Evolutionary conservation across 2,888 invertebrate genomes (phyloP).

Genomic region (Tortricodes alternella): DNA sequence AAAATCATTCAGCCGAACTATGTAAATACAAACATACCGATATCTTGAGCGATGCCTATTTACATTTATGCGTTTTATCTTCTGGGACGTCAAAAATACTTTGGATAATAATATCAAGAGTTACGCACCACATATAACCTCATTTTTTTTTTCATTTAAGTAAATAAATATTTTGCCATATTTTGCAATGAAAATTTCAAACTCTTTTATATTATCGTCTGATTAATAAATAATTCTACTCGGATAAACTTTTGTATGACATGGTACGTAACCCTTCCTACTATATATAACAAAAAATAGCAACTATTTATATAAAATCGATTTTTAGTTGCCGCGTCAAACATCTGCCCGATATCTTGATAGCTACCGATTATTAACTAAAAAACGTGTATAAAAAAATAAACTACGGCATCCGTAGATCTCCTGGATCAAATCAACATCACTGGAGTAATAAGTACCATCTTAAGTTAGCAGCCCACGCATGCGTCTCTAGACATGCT

Average conservation of each 20-base stretch:
- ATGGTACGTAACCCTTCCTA: not conserved
- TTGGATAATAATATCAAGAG: constrained; percentile 5
- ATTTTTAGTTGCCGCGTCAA: constrained; percentile 12
- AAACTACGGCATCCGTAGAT: constrained; percentile 39
- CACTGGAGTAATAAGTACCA: constrained; percentile 69
- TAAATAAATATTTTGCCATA: no score
- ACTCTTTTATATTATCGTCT: no score
- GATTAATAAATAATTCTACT: no score
- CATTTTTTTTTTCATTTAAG: no score
- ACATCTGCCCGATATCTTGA: constrained; percentile 31
- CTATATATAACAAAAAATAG: not conserved
- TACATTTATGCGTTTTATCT: constrained; percentile 29
- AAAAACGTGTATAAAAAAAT: constrained; percentile 40
- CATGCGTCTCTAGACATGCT: constrained; percentile 7
- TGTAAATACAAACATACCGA: constrained; percentile 24
- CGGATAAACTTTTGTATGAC: no score
- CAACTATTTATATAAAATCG: constrained; percentile 6
- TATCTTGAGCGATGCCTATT: constrained; percentile 32
- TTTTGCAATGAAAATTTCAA: no score
- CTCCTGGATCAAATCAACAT: constrained; percentile 39
- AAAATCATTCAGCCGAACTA: constrained; percentile 29
- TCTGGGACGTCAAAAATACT: constrained; percentile 15
- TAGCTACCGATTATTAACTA: constrained; percentile 42
- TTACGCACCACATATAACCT: constrained; percentile 6
- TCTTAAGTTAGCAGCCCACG: constrained; percentile 67